Conservation (phyloP, 2,888 invertebrate genomes). For the Vannuccia rotundouncinata region DNA sequence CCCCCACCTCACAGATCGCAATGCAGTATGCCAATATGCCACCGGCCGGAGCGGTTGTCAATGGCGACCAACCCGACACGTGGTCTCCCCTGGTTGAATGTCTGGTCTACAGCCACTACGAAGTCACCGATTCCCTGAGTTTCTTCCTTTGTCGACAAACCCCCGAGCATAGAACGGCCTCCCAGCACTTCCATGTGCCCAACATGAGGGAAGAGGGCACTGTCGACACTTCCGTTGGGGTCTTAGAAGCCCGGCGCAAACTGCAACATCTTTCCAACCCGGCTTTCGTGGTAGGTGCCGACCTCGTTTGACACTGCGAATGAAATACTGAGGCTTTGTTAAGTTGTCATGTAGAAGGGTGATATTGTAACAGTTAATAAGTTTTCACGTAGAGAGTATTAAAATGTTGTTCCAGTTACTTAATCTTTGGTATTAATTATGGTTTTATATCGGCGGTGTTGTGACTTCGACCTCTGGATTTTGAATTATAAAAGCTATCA, state of each 20-base stretch:
- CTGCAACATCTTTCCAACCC: constrained; percentile 35
- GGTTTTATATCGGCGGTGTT: too few species aligned
- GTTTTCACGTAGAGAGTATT: too few species aligned
- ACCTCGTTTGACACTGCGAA: background rate
- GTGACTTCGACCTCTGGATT: too few species aligned
- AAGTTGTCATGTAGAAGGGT: too few species aligned
- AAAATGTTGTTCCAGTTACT: too few species aligned
- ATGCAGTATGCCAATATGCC: background rate
- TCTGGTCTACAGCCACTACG: constrained; percentile 79
- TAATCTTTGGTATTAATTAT: too few species aligned
- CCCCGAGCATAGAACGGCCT: constrained; percentile 58
- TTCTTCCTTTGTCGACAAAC: constrained; percentile 77
- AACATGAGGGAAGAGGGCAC: background rate
- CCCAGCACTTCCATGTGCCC: constrained; percentile 27
- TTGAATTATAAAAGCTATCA: too few species aligned
- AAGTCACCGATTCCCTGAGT: constrained; percentile 84
- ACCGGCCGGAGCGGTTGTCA: background rate
- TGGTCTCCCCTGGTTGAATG: background rate
- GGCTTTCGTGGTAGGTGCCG: constrained; percentile 28
- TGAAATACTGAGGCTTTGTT: too few species aligned
- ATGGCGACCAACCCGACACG: background rate
- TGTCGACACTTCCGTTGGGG: background rate
- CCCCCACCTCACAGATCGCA: background rate
- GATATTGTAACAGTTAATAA: too few species aligned
- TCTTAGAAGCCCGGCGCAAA: constrained; percentile 11